Evolutionary conservation across 2,113 vertebrate species (phyloP), one percentile per base, ranked within the genome.

Genomic region (Montifringilla adamsi): DNA sequence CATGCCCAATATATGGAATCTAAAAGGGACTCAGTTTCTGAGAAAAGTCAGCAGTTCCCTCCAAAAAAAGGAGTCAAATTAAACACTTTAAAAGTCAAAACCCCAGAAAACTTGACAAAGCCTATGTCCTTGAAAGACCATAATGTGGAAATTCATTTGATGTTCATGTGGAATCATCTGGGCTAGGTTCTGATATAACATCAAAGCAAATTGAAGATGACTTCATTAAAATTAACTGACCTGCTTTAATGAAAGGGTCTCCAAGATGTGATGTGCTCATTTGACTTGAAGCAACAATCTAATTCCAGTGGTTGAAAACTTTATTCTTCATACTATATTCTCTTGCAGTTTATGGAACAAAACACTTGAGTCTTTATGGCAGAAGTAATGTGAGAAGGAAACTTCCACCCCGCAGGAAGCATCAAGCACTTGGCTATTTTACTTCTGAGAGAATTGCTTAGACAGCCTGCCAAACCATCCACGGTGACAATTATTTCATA

Each of bases 221-320:
- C 60, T 91, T 87, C 58, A 90, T 84, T 89, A 68, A 91, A 93
- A 76, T 72, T 41, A 95, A 86, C 88, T 83, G 90, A 86, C 68
- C 79, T 77, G 86, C 85, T 88, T 79, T 84, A 62, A 93, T 77
- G 68, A 88, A 90, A 88, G 72, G 22, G 9, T 73, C 72, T 86
- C 63, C 64, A 73, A 74, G 79, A 77, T 22, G 56, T 49, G 44
- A 15, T 0, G 0, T 28, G 66, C 69, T 94, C 31, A 35, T 75
- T 53, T 64, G 62, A 87, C 80, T 78, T 89, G 20, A 60, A 84
- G 70, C 12, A 91, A 64, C 37, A n/a, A 68, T 68, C 72, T 82
- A 64, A 92, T 95, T 91, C 62, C 77, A 64, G 26, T 15, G 64
- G 35, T 8, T 85, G 53, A 81, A 68, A 92, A 92, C 69, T 62